A percentile compares a stretch with the other conserved stretches of the same genome.
phyloP scores from a whole-genome alignment of 2,888 invertebrate genomes.

The Eilema sororculum region DNA sequence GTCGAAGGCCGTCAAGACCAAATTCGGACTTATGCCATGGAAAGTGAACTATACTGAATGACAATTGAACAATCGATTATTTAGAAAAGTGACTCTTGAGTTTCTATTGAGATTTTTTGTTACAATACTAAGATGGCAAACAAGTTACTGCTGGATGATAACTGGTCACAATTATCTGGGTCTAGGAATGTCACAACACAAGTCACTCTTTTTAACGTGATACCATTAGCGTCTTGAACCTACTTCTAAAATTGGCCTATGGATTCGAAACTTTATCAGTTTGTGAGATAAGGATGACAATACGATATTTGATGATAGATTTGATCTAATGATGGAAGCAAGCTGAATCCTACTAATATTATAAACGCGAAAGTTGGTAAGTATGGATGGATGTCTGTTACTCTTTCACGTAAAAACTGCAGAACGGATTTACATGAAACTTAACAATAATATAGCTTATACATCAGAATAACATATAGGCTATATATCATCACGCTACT shows the following conservation, averaged over 20 bases:
- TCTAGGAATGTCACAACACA: background rate
- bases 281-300: background rate
- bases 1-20: background rate
- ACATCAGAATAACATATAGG: too few species aligned
- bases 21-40: background rate
- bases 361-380: too few species aligned
- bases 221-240: background rate
- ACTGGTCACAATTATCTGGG: background rate
- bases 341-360: too few species aligned
- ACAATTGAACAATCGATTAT: conserved; percentile 5
- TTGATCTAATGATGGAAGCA: background rate
- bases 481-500: too few species aligned
- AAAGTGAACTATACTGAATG: conserved; percentile 5
- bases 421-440: too few species aligned
- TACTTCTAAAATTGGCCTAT: background rate
- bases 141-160: background rate
- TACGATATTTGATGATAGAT: background rate
- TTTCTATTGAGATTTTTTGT: background rate
- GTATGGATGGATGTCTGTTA: too few species aligned
- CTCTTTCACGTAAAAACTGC: too few species aligned
- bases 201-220: background rate
- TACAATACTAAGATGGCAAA: background rate
- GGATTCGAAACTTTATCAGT: background rate
- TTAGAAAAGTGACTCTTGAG: conserved; percentile 3
- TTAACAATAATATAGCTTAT: too few species aligned